These are phyloP conservation scores for Mixornis gularis DNA, from an alignment of 2,113 vertebrate genomes.

Conservation along the genomic window DNA sequence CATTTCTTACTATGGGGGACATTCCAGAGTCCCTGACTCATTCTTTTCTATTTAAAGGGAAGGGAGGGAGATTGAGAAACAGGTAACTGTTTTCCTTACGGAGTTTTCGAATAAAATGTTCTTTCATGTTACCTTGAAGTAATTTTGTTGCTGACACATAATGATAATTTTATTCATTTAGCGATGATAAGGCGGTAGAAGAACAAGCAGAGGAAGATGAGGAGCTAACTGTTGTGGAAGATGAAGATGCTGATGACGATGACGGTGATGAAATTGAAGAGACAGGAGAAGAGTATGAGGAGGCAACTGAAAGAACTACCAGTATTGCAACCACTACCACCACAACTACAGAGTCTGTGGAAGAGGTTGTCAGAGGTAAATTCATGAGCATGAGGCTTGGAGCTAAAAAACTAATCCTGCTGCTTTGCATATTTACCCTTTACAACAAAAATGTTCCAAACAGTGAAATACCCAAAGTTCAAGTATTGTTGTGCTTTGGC, in stretches of 20 bases:
- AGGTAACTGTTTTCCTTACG: not conserved
- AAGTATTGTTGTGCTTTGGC: not conserved
- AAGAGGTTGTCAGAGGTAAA: conserved; percentile 96
- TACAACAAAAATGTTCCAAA: conserved; percentile 59
- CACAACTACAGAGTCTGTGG: conserved; percentile 93
- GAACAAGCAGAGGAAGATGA: conserved; percentile 78
- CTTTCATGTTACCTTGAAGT: not conserved
- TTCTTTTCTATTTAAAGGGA: not conserved
- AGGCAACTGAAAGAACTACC: conserved; percentile 85
- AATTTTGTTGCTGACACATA: not conserved
- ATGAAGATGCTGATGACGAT: conserved; percentile 67
- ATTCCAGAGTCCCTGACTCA: not conserved
- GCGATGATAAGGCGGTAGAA: conserved; percentile 84
- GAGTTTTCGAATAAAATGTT: not conserved
- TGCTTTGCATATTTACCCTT: conserved; percentile 21
- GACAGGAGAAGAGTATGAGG: conserved; percentile 78
- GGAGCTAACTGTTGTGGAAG: conserved; percentile 76
- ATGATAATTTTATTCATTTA: conserved; percentile 31
- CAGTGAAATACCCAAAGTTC: conserved; percentile 35
- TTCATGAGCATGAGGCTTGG: not conserved
- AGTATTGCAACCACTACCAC: conserved; percentile 96
- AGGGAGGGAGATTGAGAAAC: not conserved
- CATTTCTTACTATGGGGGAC: not conserved
- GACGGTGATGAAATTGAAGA: conserved; percentile 78
- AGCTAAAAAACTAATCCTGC: not conserved